Conservation (phyloP, 2,888 invertebrate genomes). For the Stratiomys singularior region DNA sequence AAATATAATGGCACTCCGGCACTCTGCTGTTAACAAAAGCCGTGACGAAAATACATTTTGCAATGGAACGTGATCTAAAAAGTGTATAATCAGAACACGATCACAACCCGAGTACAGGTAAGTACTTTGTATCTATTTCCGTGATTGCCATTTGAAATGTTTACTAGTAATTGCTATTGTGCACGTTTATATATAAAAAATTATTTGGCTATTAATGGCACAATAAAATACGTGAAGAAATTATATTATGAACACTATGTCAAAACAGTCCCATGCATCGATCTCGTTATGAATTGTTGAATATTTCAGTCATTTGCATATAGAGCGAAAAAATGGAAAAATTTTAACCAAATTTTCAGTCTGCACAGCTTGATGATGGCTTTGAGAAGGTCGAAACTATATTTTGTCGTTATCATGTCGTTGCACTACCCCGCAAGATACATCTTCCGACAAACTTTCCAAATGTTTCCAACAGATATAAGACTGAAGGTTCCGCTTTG, state of each 20-base stretch:
- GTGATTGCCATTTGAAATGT: constrained; percentile 16
- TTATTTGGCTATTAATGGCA: not conserved
- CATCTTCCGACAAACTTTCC: no score
- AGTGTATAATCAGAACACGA: constrained; percentile 36
- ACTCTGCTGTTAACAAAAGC: not conserved
- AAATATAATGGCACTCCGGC: not conserved
- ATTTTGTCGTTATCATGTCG: no score
- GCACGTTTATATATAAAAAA: constrained; percentile 3
- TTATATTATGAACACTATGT: not conserved
- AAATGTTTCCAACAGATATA: not conserved
- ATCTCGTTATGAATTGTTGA: no score
- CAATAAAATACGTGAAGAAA: not conserved
- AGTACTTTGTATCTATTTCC: not conserved
- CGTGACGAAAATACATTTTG: constrained; percentile 3
- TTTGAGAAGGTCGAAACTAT: no score
- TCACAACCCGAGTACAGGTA: not conserved
- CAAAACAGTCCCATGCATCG: no score
- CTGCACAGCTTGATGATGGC: no score
- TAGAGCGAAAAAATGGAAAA: no score
- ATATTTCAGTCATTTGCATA: no score
- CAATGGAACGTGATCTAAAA: constrained; percentile 38
- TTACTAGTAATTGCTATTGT: not conserved
- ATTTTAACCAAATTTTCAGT: no score
- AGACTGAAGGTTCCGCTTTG: not conserved
- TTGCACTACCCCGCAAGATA: no score